A percentile compares a stretch with the other conserved stretches of the same genome.
These are phyloP conservation scores for Drosophila neotestacea DNA, from an alignment of 2,888 invertebrate species.

Conservation along the genomic window DNA sequence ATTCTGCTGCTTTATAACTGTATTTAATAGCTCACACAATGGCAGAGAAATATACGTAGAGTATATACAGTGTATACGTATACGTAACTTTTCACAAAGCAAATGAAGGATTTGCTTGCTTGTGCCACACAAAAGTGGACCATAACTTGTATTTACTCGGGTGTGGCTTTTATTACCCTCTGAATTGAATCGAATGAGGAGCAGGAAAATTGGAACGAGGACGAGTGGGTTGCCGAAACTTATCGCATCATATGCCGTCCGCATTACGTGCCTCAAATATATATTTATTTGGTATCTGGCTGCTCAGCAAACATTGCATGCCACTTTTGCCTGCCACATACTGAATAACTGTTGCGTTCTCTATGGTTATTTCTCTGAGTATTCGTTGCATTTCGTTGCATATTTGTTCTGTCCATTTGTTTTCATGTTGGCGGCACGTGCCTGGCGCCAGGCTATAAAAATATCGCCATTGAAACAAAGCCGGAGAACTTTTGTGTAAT, in stretches of 20 bases:
- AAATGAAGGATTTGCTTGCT: conserved; percentile 43
- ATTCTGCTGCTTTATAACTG: conserved; percentile 57
- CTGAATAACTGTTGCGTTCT: conserved; percentile 50
- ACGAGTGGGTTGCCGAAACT: conserved; percentile 30
- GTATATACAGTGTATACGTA: background rate
- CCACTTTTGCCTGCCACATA: conserved; percentile 17
- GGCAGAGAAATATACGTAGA: conserved; percentile 4
- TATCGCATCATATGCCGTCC: conserved; percentile 56
- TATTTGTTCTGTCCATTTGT: conserved; percentile 25
- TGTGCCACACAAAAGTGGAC: conserved; percentile 32
- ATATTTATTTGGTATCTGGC: conserved; percentile 35
- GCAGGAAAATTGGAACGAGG: background rate
- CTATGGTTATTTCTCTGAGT: conserved; percentile 1
- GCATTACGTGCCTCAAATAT: conserved; percentile 62
- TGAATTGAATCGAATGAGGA: conserved; percentile 44
- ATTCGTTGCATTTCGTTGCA: conserved; percentile 45
- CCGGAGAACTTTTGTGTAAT: conserved; percentile 40
- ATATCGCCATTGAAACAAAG: conserved; percentile 36
- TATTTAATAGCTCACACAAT: conserved; percentile 54
- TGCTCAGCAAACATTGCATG: conserved; percentile 17
- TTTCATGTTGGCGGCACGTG: conserved; percentile 34
- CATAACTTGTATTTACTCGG: conserved; percentile 57
- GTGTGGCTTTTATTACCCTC: conserved; percentile 36
- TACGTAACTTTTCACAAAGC: conserved; percentile 10
- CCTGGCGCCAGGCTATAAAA: conserved; percentile 31